Evolutionary conservation across 2,113 vertebrate species (phyloP).

Genomic region (Ancistrus triradiatus): DNA sequence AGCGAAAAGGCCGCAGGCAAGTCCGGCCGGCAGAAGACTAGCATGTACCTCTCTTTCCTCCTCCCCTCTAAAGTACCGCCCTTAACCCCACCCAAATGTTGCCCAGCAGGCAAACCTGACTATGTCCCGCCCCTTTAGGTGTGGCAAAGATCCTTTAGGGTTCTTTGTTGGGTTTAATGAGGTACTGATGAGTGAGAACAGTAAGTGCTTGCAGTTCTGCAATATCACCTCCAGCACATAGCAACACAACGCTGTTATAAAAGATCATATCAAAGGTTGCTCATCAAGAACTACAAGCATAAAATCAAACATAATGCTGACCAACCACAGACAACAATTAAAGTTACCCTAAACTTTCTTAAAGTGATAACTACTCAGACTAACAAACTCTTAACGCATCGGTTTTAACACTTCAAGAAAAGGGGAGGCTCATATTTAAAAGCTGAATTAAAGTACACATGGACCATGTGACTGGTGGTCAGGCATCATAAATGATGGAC

Average conservation of each 20-base stretch:
- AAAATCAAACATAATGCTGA: no score
- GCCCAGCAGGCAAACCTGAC: conserved; percentile 17
- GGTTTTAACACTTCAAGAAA: no score
- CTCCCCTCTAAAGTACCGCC: conserved; percentile 30
- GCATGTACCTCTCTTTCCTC: conserved; percentile 54
- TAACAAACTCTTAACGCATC: no score
- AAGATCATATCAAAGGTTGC: not conserved
- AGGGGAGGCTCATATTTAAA: no score
- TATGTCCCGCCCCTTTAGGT: not conserved
- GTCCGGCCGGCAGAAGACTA: conserved; percentile 62
- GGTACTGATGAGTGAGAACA: not conserved
- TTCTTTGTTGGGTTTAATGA: conserved; percentile 27
- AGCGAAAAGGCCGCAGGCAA: conserved; percentile 75
- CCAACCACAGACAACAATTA: no score
- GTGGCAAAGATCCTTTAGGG: conserved; percentile 31
- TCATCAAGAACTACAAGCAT: not conserved
- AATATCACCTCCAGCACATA: conserved; percentile 6
- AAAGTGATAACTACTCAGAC: no score
- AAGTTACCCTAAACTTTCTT: not conserved
- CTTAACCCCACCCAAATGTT: conserved; percentile 21
- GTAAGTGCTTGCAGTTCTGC: not conserved
- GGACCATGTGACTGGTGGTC: not conserved
- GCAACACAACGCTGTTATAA: conserved; percentile 10
- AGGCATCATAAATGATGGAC: not conserved
- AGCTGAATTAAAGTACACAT: no score